phyloP scores from a whole-genome alignment of 2,888 invertebrate species.

The Drosophila setosimentum region DNA sequence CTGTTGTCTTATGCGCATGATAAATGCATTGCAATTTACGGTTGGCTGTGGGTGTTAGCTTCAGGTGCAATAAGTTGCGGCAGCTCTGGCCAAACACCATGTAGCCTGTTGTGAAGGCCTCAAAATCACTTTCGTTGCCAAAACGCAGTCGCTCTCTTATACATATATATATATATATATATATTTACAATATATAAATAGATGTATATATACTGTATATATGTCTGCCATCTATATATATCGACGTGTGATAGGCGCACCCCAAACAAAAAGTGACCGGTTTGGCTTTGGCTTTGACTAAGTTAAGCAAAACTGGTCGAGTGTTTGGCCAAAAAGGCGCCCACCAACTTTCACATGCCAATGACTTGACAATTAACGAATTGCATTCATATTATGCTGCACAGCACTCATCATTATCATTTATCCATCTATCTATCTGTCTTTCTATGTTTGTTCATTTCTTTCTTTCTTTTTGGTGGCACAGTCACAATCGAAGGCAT shows the following conservation, averaged over 20 bases:
- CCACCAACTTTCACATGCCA: slow-evolving; percentile 76
- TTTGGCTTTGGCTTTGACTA: slow-evolving; percentile 9
- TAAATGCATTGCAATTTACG: slow-evolving; percentile 31
- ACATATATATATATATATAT: neutral
- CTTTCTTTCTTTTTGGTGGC: slow-evolving; percentile 5
- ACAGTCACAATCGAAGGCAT: slow-evolving; percentile 85
- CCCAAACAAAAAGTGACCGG: slow-evolving; percentile 28
- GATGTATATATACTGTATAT: neutral
- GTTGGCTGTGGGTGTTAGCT: slow-evolving; percentile 41
- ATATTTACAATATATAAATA: too few relatives aligned
- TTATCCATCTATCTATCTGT: neutral
- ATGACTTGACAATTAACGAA: slow-evolving; percentile 67
- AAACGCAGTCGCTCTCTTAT: slow-evolving; percentile 18
- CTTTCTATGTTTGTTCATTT: too few relatives aligned
- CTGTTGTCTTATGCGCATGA: slow-evolving; percentile 35
- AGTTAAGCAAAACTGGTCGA: slow-evolving; percentile 25
- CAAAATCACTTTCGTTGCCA: slow-evolving; percentile 67
- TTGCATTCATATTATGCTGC: slow-evolving; percentile 40
- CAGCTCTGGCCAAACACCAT: neutral
- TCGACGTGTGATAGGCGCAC: slow-evolving; percentile 20
- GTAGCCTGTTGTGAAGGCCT: slow-evolving; percentile 15
- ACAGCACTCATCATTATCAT: neutral
- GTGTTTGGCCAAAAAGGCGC: slow-evolving; percentile 55
- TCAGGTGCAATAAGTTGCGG: slow-evolving; percentile 18
- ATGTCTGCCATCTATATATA: neutral